These are phyloP conservation scores for Tetragonula clypearis DNA, from an alignment of 1,140 invertebrate species.

Conservation along the genomic window DNA sequence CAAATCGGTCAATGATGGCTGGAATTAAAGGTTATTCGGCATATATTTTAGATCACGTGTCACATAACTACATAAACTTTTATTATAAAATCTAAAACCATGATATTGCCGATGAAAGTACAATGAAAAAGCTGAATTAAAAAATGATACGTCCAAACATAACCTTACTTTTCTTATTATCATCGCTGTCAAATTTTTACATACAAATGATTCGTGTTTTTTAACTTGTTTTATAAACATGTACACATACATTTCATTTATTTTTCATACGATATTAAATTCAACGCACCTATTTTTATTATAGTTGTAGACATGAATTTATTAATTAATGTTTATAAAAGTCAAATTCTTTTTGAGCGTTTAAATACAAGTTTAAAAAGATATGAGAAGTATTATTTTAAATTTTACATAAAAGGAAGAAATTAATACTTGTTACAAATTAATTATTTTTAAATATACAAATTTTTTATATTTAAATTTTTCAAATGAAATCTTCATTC, in stretches of 20 bases:
- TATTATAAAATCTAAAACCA: conserved; percentile 6
- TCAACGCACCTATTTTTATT: not conserved
- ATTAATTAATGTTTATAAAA: not conserved
- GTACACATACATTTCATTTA: not conserved
- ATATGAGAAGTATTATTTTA: not conserved
- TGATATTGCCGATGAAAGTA: not conserved
- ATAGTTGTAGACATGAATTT: not conserved
- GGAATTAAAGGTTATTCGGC: conserved; percentile 78
- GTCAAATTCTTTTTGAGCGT: not conserved
- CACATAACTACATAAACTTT: conserved; percentile 19
- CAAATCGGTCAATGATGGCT: conserved; percentile 74
- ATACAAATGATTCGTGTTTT: not conserved
- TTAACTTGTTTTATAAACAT: conserved; percentile 12
- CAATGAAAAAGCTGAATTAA: not conserved
- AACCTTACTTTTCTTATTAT: conserved; percentile 54
- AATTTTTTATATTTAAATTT: no score
- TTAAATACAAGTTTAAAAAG: not conserved
- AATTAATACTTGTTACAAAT: not conserved
- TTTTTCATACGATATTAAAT: not conserved
- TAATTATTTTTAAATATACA: not conserved
- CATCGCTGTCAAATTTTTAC: conserved; percentile 36
- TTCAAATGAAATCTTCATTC: not conserved
- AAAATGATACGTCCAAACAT: conserved; percentile 55
- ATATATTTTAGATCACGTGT: conserved; percentile 40
- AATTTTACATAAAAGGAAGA: not conserved